phyloP scores from a whole-genome alignment of 2,113 vertebrate species.

The Charina bottae region DNA sequence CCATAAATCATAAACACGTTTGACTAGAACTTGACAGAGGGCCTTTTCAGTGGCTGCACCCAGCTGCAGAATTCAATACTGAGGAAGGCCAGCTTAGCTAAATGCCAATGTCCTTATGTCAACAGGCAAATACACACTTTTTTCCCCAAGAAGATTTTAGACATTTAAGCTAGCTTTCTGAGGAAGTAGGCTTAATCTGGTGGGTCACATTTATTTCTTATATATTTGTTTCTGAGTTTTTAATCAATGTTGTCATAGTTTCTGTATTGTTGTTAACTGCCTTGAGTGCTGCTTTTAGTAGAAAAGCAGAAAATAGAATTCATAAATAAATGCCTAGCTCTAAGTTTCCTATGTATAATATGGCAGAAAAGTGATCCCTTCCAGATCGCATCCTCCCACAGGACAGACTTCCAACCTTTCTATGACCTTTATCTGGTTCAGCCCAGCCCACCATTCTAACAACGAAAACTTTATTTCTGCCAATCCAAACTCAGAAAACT shows the following conservation, averaged over 20 bases:
- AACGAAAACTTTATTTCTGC: background rate
- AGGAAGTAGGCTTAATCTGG: background rate
- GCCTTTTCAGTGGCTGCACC: background rate
- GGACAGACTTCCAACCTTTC: background rate
- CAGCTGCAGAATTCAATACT: background rate
- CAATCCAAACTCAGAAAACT: background rate
- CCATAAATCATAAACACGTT: background rate
- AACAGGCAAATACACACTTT: background rate
- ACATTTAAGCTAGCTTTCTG: background rate
- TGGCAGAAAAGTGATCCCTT: background rate
- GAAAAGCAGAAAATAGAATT: background rate
- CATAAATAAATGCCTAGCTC: background rate
- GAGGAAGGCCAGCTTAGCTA: background rate
- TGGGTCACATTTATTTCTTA: background rate
- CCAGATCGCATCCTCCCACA: no score
- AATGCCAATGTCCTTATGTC: background rate
- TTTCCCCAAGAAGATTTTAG: background rate
- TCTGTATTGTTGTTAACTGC: background rate
- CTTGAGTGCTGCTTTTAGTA: background rate
- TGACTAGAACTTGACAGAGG: background rate
- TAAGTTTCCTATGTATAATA: background rate
- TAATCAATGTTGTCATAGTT: background rate
- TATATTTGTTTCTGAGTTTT: background rate
- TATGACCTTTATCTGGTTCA: background rate
- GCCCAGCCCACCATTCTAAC: background rate